Base-by-base conservation (phyloP, 2,888 invertebrate genomes). In the Caenorhabditis sp. region DNA sequence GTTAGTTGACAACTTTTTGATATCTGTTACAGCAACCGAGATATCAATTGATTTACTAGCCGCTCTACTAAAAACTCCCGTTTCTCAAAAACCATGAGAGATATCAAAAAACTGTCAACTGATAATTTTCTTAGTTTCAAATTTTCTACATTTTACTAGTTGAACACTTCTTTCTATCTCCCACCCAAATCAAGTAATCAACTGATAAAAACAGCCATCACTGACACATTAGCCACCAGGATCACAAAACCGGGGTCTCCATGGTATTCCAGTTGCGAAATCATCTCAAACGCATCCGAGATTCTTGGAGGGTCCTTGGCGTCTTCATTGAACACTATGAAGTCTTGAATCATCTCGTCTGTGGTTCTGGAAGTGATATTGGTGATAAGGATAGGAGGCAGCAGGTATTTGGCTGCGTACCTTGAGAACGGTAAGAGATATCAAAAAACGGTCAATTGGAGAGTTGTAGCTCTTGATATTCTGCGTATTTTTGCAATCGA, bases 241-340 rank as follows among this genome's bases (percentile, higher is more conserved):
- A 56, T 56, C 35, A 56, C 56, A 18, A 56, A 56, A 28, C 56
- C 56, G 18, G 56, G 56, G 8, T 32, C 32, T 35, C 56, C 56
- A 13, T 15, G n/a, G 2, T 20, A 1, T 1, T 18, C 35, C 18
- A 56, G 20, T 18, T 56, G 1, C 11, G 56, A n/a, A 18, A 32
- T 32, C 32, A 32, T 32, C 18, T 55, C 20, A 26, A 56, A 56
- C 0, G 56, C 56, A n/a, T 56, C 56, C 1, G 56, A 56, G 18
- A 56, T 56, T 4, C 32, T 28, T 2, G 56, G 13, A 15, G 56
- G 55, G 9, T 55, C 35, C 18, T 1, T 56, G 56, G 56, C 56
- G 1, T 18, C 8, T 9, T 32, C 11, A 18, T 55, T 28, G 55
- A 55, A 55, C 4, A 20, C 4, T 1, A 28, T n/a, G 4, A 55